Base-by-base conservation (phyloP, 1,140 invertebrate genomes). In the Drosophila takahashii region DNA sequence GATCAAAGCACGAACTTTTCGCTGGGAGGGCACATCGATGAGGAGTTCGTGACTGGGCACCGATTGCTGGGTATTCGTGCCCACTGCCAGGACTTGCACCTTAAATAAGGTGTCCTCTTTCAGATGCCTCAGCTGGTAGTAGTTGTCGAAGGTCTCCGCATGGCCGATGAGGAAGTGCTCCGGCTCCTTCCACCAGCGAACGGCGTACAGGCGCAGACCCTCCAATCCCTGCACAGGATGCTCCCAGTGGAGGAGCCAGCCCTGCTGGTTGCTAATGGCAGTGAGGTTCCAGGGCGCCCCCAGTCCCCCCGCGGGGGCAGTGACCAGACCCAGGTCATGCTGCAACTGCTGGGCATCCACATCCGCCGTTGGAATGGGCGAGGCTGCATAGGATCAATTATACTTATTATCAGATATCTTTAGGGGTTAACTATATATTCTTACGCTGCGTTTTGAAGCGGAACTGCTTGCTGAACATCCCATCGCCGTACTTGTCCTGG, bases 391-490 rank as follows among this genome's bases (percentile, higher is more conserved):
- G 6, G 16, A 15, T 3, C 3, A 3, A 10, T 16, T 6, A 5
- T 11, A 16, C 29, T 9, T 26, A 39, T 32, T 37, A 9, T 11
- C 8, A 7, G 3, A 13, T 13, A 39, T 22, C 22, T 2, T 22
- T 22, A 7, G 1, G 7, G 4, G 11, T 6, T 18, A 5, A 29
- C 36, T 7, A n/a, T 1, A 8, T 10, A 2, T 18, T 15, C 29
- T 57, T 16, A 94, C 95, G 94, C 92, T 96, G 95, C 0, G 97
- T 98, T 78, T 94, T 94, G 37, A 96, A 95, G 67, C 94, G 94
- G 11, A 98, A 93, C 6, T 96, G 94, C 92, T 97, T 96, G 90
- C 97, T 98, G 89, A 97, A 97, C 93, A 98, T 96, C 11, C 97
- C 97, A 80, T 98, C 97, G 3, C 97, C 97, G 58, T 95, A 93